Evolutionary conservation across 2,797 vertebrate species (phyloP).

Genomic region (Prionace glauca): DNA sequence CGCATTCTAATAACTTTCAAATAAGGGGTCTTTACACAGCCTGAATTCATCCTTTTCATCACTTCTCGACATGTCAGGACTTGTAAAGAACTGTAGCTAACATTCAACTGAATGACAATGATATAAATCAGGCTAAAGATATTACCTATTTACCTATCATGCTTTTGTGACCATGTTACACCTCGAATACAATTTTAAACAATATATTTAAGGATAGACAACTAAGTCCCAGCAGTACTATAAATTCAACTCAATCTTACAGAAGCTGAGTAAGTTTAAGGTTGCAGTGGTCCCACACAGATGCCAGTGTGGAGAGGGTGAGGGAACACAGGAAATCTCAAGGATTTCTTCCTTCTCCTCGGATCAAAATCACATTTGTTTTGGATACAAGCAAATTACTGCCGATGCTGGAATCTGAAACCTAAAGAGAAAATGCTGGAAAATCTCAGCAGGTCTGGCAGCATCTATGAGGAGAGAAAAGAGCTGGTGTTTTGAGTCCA

Average conservation of each 20-base stretch:
- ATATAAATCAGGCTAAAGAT: no score
- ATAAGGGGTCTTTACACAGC: not conserved
- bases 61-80: not conserved
- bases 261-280: not conserved
- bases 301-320: not conserved
- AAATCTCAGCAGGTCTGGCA: no score
- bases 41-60: not conserved
- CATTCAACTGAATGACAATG: not conserved
- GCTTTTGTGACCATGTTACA: not conserved
- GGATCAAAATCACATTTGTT: no score
- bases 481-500: no score
- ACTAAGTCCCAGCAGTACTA: not conserved
- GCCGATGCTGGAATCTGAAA: no score
- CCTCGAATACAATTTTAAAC: not conserved
- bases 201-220: not conserved
- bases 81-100: not conserved
- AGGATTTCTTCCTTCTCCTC: not conserved
- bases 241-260: not conserved
- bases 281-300: not conserved
- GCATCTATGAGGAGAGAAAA: no score
- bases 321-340: not conserved
- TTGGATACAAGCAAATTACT: no score
- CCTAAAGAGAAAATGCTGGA: no score
- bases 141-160: not conserved
- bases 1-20: not conserved